Base-by-base conservation (phyloP, 1,140 invertebrate species). In the Microplitis demolitor region DNA sequence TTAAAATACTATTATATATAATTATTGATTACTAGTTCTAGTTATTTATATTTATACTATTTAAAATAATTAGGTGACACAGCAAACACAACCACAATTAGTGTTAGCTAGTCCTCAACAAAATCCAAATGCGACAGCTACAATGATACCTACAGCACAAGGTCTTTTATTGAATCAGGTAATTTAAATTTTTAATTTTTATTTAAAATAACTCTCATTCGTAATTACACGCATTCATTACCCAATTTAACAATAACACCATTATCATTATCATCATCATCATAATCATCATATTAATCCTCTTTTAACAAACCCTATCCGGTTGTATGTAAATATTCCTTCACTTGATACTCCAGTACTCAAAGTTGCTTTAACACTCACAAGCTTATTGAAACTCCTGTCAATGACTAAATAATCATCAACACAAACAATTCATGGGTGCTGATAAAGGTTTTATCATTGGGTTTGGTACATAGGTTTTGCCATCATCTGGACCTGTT, bases 81-180 rank as follows among this genome's bases (percentile, higher is more conserved):
- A 87, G 63, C 86, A 87, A 73, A 83, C 84, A 13, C 86, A 87
- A 64, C 85, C 85, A n/a, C 86, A 87, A 58, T 67, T 87, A 9
- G 85, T 87, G 51, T 79, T 87, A 66, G 82, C 84, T 68, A 78
- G 86, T 45, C 84, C 84, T 16, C 86, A 87, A 70, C 83, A 81
- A 72, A 87, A 79, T 80, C 84, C 79, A 35, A 80, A 77, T 16
- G 53, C 11, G 24, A 83, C 84, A 35, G 82, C 82, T 34, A 82
- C 85, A 14, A 86, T 87, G 85, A 87, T 87, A 66, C 85, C 85
- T 13, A 86, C 86, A 31, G 83, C 84, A n/a, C 85, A 87, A 69
- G 86, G 86, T 74, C 78, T 87, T 35, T 63, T 87, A 4, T 69
- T 87, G 33, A 87, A 87, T 78, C 86, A 87, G 82, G 86, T 87